A percentile compares a stretch with the other conserved stretches of the same genome.
These are phyloP conservation scores for Herpetotheres cachinnans DNA, from an alignment of 2,113 vertebrate genomes.

Conservation along the genomic window DNA sequence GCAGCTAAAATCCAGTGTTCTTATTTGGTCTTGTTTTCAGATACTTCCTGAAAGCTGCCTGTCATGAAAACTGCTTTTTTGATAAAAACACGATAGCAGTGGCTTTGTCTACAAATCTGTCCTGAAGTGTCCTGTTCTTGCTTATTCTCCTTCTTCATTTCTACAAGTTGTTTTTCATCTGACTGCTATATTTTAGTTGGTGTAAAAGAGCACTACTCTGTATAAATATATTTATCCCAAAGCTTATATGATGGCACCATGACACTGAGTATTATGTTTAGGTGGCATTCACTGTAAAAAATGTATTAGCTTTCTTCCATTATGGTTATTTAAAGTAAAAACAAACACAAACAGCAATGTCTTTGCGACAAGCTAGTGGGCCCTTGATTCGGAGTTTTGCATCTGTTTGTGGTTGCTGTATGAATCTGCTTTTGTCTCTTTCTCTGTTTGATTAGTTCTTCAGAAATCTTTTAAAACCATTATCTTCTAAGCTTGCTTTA, in stretches of 20 bases:
- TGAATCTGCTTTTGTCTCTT: not conserved
- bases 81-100: not conserved
- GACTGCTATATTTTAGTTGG: not conserved
- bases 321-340: not conserved
- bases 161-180: not conserved
- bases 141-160: not conserved
- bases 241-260: not conserved
- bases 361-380: not conserved
- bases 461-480: not conserved
- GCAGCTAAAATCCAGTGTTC: not conserved
- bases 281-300: not conserved
- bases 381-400: not conserved
- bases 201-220: not conserved
- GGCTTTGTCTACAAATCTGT: not conserved
- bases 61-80: not conserved
- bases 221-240: not conserved
- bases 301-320: not conserved
- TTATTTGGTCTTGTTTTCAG: not conserved
- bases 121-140: not conserved
- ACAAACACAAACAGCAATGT: not conserved
- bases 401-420: not conserved
- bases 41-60: not conserved
- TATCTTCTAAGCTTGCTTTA: not conserved
- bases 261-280: not conserved
- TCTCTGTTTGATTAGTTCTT: not conserved